Percentiles rank a stretch among this genome's conserved stretches.
phyloP scores from a whole-genome alignment of 2,888 invertebrate species.

The Myathropa florea region DNA sequence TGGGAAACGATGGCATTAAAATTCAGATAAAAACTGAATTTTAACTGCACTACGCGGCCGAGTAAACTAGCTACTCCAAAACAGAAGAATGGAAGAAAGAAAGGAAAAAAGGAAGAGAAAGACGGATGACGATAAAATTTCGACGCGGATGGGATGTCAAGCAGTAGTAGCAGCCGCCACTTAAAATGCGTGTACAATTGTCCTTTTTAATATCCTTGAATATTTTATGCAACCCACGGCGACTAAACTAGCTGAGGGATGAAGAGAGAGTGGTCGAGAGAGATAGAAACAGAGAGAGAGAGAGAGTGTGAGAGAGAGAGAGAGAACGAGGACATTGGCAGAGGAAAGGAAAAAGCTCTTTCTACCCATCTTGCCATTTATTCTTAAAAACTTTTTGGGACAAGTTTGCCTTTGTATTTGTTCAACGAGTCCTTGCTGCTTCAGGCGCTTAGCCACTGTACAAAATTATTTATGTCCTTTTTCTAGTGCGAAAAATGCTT shows the following conservation, averaged over 20 bases:
- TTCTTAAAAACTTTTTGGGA: constrained; percentile 55
- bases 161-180: constrained; percentile 46
- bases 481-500: constrained; percentile 54
- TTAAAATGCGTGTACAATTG: constrained; percentile 70
- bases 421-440: constrained; percentile 31
- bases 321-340: too few relatives aligned
- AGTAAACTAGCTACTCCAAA: constrained; percentile 10
- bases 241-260: not conserved
- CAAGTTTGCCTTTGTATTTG: constrained; percentile 53
- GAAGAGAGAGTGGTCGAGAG: not conserved
- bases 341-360: not conserved
- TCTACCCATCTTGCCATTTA: constrained; percentile 23
- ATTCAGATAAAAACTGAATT: constrained; percentile 58
- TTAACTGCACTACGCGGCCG: constrained; percentile 60
- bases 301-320: not conserved
- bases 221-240: constrained; percentile 59
- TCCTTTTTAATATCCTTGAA: constrained; percentile 69
- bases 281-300: not conserved
- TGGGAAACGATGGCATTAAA: constrained; percentile 36
- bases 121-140: constrained; percentile 45
- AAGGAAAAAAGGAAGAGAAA: constrained; percentile 13
- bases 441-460: not conserved
- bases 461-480: constrained; percentile 45
- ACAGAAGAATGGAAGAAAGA: constrained; percentile 10
- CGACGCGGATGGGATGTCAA: constrained; percentile 54